phyloP scores from a whole-genome alignment of 2,797 vertebrate species.

The Calcarius lapponicus region DNA sequence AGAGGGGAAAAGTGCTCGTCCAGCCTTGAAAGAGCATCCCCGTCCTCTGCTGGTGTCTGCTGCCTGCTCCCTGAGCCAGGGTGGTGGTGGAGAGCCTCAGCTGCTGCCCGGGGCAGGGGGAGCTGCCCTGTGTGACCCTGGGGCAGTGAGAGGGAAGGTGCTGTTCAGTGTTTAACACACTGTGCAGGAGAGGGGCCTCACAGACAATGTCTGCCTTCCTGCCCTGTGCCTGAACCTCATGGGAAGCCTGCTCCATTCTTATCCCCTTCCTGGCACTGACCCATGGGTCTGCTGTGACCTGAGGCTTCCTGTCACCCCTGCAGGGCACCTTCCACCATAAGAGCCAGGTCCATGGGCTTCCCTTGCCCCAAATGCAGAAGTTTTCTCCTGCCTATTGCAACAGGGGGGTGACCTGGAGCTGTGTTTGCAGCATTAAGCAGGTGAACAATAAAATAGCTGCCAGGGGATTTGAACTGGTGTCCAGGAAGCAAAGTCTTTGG shows the following conservation, averaged over 20 bases:
- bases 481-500: not conserved
- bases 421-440: not conserved
- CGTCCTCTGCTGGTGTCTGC: not conserved
- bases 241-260: conserved; percentile 2
- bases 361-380: fast-evolving
- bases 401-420: not conserved
- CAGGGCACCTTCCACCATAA: not conserved
- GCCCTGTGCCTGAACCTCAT: not conserved
- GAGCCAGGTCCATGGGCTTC: not conserved
- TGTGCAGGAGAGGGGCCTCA: not conserved
- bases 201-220: not conserved
- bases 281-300: fast-evolving
- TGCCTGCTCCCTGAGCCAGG: not conserved
- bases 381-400: not conserved
- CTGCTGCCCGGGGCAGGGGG: not conserved
- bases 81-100: not conserved
- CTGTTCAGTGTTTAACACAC: not conserved
- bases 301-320: not conserved
- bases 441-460: not conserved
- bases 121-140: not conserved
- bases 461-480: not conserved
- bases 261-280: conserved; percentile 16
- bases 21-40: not conserved
- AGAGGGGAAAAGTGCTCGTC: not conserved
- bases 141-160: not conserved